Evolutionary conservation across 2,113 vertebrate genomes (phyloP).

Genomic region (Hippolais icterina): DNA sequence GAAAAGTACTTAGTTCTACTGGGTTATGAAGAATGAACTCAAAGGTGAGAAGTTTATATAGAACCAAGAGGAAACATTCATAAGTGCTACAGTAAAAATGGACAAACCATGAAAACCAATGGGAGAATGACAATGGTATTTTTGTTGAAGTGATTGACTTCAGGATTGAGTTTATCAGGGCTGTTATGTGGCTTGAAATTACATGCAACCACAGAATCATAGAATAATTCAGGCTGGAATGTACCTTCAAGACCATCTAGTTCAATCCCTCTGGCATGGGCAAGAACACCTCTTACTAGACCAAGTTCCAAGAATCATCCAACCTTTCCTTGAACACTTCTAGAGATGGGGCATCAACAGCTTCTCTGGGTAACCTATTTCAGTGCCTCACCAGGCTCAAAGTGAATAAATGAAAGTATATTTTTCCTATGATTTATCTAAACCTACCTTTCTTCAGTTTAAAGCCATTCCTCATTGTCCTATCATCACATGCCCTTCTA

Average conservation of each 20-base stretch:
- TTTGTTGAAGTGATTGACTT: not conserved
- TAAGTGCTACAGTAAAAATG: not conserved
- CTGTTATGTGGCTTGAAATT: not conserved
- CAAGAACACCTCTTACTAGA: not conserved
- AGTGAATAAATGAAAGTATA: not conserved
- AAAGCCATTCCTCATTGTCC: not conserved
- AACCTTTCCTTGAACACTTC: not conserved
- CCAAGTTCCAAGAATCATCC: not conserved
- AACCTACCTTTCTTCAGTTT: not conserved
- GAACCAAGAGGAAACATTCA: not conserved
- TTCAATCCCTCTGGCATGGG: accelerated
- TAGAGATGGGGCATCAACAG: not conserved
- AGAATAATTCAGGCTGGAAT: not conserved
- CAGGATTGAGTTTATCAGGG: not conserved
- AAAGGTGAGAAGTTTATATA: not conserved
- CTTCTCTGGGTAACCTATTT: not conserved
- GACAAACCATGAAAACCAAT: not conserved
- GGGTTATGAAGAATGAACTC: not conserved
- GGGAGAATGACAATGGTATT: not conserved
- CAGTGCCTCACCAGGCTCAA: not conserved
- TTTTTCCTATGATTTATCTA: not conserved
- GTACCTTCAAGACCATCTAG: not conserved
- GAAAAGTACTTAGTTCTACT: not conserved
- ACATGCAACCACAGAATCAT: not conserved
- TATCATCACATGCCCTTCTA: not conserved